Base-by-base conservation (phyloP, 2,797 vertebrate species). In the Eleutherodactylus coqui region DNA sequence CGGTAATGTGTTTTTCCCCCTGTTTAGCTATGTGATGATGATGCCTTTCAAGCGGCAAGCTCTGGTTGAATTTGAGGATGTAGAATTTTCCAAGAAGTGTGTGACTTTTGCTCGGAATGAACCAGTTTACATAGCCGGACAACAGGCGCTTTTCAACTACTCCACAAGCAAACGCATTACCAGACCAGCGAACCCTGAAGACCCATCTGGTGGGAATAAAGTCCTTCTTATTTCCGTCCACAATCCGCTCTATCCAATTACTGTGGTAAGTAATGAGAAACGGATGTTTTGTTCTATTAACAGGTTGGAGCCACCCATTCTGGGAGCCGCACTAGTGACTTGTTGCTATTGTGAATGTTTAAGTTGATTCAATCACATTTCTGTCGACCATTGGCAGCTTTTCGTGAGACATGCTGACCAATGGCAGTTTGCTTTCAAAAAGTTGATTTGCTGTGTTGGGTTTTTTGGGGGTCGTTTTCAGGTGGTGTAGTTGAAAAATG, bases 11-110 rank as follows among this genome's bases (percentile, higher is more conserved):
- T 10, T n/a, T n/a, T 45, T 75, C 62, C 0, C 47, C 60, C 62
- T 64, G 27, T 78, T 24, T 55, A 99, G 98, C 91, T 99, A 99
- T 41, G 98, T 99, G 90, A 98, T 99, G 97, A 99, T 99, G 97
- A 98, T 99, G 97, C 97, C 98, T 0, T 99, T 98, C 91, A 99
- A 99, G 90, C 95, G 97, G 5, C 98, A 99, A 92, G 98, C 98
- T 43, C 92, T 99, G 86, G 98, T 99, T 90, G 98, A 99, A 92
- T 99, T 98, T 92, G 96, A 98, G 75, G 96, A 94, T 0, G 91
- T 96, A 73, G 96, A 97, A 88, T 97, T 96, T 49, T 96, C 98
- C 0, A 97, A 98, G 91, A 96, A 96, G 55, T 99, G 97, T 6
- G 98, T 99, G 69, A 95, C 94, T 0, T 97, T 96, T 88, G 97